Base-by-base conservation (phyloP, 1,140 invertebrate species). In the Aporrectodea caliginosa region DNA sequence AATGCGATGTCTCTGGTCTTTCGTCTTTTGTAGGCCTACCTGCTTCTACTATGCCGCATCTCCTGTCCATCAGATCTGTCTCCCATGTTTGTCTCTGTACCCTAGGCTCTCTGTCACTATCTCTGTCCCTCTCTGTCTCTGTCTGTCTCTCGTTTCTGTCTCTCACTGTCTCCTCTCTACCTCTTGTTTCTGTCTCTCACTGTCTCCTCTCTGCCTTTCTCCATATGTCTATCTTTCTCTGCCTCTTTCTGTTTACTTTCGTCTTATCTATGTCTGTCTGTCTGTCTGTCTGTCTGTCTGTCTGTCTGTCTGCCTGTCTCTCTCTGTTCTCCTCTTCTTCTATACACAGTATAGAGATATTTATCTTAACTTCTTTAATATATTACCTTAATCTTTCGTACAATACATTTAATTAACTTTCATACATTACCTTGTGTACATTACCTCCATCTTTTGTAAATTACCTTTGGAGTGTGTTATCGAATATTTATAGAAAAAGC, bases 141-240 rank as follows among this genome's bases (percentile, higher is more conserved):
- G 14, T 68, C 58, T 68, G 14, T 68, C 27, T 68, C 58, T 68
- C 58, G n/a, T 68, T 27, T 68, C 58, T 68, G 14, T 68, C 58
- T 68, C 58, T 68, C 58, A 16, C 58, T 68, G 58, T 68, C 58
- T 68, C 58, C n/a, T n/a, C n/a, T n/a, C n/a, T n/a, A n/a, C n/a
- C n/a, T n/a, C n/a, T n/a, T n/a, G n/a, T n/a, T n/a, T n/a, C n/a
- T n/a, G n/a, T n/a, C n/a, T n/a, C n/a, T n/a, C n/a, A n/a, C n/a
- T n/a, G n/a, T n/a, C 27, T 68, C 58, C 58, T 68, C 58, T 68
- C 58, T 68, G 58, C 27, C 58, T 68, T 27, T 68, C 58, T 27
- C 58, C 27, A 14, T 68, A 14, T 68, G 14, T 68, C 58, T 68
- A 14, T 68, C 58, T 68, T 27, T 68, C 58, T 68, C 58, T 68